Evolutionary conservation across 2,888 invertebrate species (phyloP), one percentile per base, ranked within the genome.

Genomic region (Ophion obscuratus): DNA sequence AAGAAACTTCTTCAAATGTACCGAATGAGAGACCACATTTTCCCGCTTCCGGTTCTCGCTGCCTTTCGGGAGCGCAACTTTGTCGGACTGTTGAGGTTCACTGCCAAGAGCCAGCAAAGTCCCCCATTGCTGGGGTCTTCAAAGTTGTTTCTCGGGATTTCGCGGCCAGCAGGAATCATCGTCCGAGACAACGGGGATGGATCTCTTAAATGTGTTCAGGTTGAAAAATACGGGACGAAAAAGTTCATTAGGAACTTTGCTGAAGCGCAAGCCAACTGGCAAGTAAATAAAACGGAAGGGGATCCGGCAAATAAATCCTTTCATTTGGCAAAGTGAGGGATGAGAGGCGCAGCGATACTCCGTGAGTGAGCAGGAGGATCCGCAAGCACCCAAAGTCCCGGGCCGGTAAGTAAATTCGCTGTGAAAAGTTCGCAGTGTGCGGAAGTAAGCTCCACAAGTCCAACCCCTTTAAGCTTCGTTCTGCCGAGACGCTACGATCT

Each of bases 381-480:
- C 53, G 3, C 53, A 68, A n/a, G 61, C 47, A 36, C 20, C 67
- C 78, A 17, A 53, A 53, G 53, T 53, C 53, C 53, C 53, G 53
- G 17, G 53, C 53, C 53, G 53, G 80, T 83, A 85, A 85, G 83
- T 83, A 80, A 83, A 85, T 83, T 73, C 76, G 31, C 76, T 36
- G 76, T 73, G 77, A 77, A 80, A 86, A 86, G 81, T 83, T 83
- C 47, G 76, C 17, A 73, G 80, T 64, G 73, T 80, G 70, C 47
- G 73, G 59, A 81, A 80, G 80, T 77, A 76, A 83, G 83, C 81
- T 86, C 36, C 47, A 61, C 67, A 71, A 62, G 73, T 80, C 59
- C 27, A 11, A 11, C 75, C 27, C 44, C 61, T 73, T 36, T 20
- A 75, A 64, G 53, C 53, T 53, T 53, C 53, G 53, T 53, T 53